These are phyloP conservation scores for Botrylloides violaceus DNA, from an alignment of 23 tunicate genomes.

Conservation along the genomic window DNA sequence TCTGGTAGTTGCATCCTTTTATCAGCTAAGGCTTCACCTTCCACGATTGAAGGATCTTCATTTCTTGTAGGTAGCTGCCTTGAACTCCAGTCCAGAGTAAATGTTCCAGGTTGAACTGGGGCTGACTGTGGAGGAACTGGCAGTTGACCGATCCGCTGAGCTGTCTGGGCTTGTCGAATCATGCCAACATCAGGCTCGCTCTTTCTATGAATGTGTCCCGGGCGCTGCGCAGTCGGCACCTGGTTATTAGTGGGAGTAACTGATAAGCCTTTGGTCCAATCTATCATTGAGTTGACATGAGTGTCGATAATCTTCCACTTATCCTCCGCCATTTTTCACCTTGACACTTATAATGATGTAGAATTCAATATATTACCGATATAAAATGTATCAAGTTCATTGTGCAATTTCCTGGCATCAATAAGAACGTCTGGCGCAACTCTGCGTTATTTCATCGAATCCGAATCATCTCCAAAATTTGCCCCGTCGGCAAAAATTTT, in stretches of 20 bases:
- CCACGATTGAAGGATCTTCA: not conserved
- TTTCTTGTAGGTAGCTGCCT: not conserved
- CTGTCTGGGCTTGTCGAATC: conserved; percentile 15
- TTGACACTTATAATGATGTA: no score
- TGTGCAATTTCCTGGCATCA: no score
- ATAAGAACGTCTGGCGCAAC: no score
- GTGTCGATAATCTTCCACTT: conserved; percentile 27
- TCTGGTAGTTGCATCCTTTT: not conserved
- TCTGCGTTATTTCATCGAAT: no score
- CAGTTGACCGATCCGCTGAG: not conserved
- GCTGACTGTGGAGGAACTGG: conserved; percentile 63
- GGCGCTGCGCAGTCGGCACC: not conserved
- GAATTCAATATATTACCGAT: no score
- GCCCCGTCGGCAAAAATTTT: no score
- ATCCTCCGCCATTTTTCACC: conserved; percentile 18
- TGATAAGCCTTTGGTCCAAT: conserved; percentile 15
- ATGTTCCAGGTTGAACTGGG: conserved; percentile 57
- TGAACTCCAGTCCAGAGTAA: conserved; percentile 38
- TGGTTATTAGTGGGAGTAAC: conserved; percentile 4
- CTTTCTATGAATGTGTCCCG: conserved; percentile 23
- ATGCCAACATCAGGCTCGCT: conserved; percentile 25
- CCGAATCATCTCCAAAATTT: no score
- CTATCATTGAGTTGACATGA: conserved; percentile 21
- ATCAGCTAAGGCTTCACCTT: not conserved
- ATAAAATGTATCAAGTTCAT: no score